Percentiles rank a stretch among this genome's conserved stretches.
Conservation (phyloP, 2,797 vertebrate species). For the Apogon hyalosoma region DNA sequence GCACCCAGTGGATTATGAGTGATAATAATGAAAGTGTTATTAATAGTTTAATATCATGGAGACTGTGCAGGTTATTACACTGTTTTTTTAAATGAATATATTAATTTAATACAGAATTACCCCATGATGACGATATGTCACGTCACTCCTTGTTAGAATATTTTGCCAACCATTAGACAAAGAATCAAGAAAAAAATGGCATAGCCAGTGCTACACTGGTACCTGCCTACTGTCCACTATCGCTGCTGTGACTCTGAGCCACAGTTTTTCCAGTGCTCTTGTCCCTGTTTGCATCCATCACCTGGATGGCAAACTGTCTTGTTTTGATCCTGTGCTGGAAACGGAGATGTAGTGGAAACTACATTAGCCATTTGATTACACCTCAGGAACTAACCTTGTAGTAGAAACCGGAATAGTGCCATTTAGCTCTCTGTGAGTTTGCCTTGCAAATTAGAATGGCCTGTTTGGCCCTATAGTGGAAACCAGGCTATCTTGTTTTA, state of each 20-base stretch:
- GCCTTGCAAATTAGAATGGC: conserved; percentile 7
- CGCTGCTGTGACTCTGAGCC: too few species aligned
- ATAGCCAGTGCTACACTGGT: too few species aligned
- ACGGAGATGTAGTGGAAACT: conserved; percentile 11
- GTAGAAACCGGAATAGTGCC: conserved; percentile 9
- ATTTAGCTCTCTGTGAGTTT: conserved; percentile 26
- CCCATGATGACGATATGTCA: not conserved
- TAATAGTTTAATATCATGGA: not conserved
- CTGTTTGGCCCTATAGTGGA: conserved; percentile 2
- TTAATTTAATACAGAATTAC: not conserved
- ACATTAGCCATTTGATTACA: not conserved
- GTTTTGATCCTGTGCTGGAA: conserved; percentile 11
- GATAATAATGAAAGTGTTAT: not conserved
- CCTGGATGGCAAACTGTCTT: not conserved
- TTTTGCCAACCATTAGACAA: too few species aligned
- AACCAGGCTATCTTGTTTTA: conserved; percentile 19
- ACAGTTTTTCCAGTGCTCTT: too few species aligned
- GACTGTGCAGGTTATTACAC: not conserved
- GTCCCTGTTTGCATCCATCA: not conserved
- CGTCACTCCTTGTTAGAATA: not conserved
- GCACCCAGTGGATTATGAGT: too few species aligned
- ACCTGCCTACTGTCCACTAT: too few species aligned
- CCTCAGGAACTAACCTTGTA: not conserved
- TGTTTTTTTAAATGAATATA: too few species aligned
- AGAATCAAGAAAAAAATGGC: too few species aligned